These are phyloP conservation scores for Leptogaster cylindrica DNA, from an alignment of 2,888 invertebrate species.

Conservation along the genomic window DNA sequence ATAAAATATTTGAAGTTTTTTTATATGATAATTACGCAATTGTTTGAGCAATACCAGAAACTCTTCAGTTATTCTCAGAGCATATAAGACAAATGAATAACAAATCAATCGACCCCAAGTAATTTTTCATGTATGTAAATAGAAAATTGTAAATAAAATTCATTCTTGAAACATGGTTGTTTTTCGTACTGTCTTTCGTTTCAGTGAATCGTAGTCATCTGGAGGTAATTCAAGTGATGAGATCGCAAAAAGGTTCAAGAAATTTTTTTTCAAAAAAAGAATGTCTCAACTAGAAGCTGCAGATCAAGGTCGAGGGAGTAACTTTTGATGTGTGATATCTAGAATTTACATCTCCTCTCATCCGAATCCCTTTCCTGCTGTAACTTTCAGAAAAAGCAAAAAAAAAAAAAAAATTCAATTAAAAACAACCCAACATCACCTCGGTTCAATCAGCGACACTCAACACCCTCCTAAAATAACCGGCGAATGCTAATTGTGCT, in stretches of 20 bases:
- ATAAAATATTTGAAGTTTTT: constrained; percentile 5
- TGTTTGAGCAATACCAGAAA: neutral
- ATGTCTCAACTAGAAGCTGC: neutral
- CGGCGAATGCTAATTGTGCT: constrained; percentile 9
- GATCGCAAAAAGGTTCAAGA: neutral
- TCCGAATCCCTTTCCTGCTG: constrained; percentile 9
- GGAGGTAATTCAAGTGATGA: neutral
- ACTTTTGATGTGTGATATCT: neutral
- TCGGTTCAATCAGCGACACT: too few relatives aligned
- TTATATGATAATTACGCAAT: constrained; percentile 13
- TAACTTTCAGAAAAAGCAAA: neutral
- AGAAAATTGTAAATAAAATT: constrained; percentile 35
- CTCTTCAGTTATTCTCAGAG: neutral
- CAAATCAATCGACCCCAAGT: neutral
- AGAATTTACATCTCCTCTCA: neutral
- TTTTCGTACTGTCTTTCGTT: neutral
- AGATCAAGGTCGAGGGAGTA: constrained; percentile 4
- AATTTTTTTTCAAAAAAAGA: neutral
- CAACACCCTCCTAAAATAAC: too few relatives aligned
- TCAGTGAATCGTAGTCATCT: neutral
- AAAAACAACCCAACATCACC: too few relatives aligned
- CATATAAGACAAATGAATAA: too few relatives aligned
- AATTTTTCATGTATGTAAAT: constrained; percentile 23
- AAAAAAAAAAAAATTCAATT: neutral
- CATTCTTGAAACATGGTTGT: constrained; percentile 10